These are phyloP conservation scores for Thysanoteuthis rhombus DNA, from an alignment of 2,888 invertebrate genomes.

Conservation along the genomic window DNA sequence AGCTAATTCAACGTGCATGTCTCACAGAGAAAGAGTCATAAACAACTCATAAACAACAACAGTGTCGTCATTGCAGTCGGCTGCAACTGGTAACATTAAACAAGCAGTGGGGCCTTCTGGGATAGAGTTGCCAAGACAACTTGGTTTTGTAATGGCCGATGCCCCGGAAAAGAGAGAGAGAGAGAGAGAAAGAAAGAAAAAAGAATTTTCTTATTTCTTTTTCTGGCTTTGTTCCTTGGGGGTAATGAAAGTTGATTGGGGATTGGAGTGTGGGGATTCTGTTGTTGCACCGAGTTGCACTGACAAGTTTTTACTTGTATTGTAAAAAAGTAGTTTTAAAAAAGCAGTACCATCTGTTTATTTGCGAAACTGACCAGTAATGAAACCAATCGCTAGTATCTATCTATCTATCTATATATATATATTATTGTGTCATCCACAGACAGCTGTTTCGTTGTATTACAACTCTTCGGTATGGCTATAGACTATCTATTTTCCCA, in stretches of 20 bases:
- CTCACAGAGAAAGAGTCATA: not conserved
- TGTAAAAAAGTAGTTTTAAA: not conserved
- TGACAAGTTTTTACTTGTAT: not conserved
- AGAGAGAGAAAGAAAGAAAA: not conserved
- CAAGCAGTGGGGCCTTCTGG: not conserved
- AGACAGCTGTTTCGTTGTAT: too few species aligned
- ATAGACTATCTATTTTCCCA: too few species aligned
- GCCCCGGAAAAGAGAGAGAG: not conserved
- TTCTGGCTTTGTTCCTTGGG: not conserved
- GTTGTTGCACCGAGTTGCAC: not conserved
- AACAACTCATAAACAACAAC: not conserved
- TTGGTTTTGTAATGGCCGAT: not conserved
- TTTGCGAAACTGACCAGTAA: too few species aligned
- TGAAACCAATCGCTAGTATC: too few species aligned
- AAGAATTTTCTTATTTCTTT: not conserved
- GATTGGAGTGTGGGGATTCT: not conserved
- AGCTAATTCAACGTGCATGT: not conserved
- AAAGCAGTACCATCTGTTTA: too few species aligned
- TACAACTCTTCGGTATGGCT: too few species aligned
- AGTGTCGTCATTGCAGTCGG: not conserved
- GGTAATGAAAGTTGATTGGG: not conserved
- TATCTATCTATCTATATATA: too few species aligned
- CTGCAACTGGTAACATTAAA: not conserved
- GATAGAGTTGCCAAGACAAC: not conserved
- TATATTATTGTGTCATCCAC: too few species aligned